These are phyloP conservation scores for Zophobas atratus DNA, from an alignment of 1,140 invertebrate genomes.

Conservation along the genomic window DNA sequence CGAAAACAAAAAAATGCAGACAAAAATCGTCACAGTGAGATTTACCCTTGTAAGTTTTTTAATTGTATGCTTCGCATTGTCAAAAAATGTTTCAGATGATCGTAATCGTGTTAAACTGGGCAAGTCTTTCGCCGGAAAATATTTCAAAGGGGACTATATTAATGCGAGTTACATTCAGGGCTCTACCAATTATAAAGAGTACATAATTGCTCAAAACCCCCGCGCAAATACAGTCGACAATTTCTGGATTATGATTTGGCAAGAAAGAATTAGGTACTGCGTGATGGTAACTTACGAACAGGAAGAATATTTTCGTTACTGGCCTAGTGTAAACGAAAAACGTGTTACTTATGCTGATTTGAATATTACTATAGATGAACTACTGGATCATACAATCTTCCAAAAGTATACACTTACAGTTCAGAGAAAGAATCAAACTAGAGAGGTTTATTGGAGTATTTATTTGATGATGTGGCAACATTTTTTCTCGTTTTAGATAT, in stretches of 20 bases:
- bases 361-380: background rate
- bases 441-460: background rate
- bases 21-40: no score
- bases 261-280: conserved; percentile 79
- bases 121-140: no score
- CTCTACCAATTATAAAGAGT: conserved; percentile 75
- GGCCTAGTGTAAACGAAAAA: background rate
- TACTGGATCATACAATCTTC: background rate
- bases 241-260: conserved; percentile 86
- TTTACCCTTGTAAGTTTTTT: no score
- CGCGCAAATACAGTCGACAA: conserved; percentile 79
- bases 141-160: background rate
- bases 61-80: no score
- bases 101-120: no score
- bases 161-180: conserved; percentile 69
- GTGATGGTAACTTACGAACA: conserved; percentile 78
- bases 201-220: conserved; percentile 86
- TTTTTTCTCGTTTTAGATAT: background rate
- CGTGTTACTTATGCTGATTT: background rate
- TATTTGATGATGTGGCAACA: background rate
- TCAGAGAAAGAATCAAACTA: background rate
- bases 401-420: background rate
- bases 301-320: background rate
- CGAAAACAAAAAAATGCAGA: no score
- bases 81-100: no score